phyloP scores from a whole-genome alignment of 2,888 invertebrate genomes.

The Brachyptera risi region DNA sequence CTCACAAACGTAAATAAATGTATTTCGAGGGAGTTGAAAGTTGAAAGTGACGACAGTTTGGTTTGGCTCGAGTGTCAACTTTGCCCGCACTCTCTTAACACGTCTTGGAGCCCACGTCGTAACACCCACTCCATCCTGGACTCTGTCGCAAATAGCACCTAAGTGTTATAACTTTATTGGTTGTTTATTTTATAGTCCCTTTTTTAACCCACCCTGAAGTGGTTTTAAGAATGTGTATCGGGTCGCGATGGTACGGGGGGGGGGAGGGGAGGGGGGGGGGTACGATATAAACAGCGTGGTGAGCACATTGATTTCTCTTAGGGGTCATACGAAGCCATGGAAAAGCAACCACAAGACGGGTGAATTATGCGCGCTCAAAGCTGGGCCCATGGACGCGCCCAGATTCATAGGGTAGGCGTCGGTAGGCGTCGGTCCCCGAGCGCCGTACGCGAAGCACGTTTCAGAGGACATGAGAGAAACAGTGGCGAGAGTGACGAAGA shows the following conservation, averaged over 20 bases:
- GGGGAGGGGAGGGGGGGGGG: not conserved
- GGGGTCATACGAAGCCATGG: slow-evolving; percentile 16
- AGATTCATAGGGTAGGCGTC: not conserved
- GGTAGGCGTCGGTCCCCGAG: not conserved
- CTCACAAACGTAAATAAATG: too few species aligned
- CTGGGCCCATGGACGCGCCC: not conserved
- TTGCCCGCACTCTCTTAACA: too few species aligned
- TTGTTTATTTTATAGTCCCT: slow-evolving; percentile 7
- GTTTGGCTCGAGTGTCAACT: too few species aligned
- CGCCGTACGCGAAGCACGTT: not conserved
- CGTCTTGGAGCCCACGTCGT: too few species aligned
- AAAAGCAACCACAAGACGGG: not conserved
- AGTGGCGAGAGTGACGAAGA: not conserved
- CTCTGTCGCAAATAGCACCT: too few species aligned
- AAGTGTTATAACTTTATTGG: not conserved
- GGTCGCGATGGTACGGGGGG: too few species aligned
- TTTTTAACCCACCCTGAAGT: too few species aligned
- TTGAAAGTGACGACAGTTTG: too few species aligned
- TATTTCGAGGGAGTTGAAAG: too few species aligned
- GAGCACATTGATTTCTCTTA: slow-evolving; percentile 17
- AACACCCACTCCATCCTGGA: too few species aligned
- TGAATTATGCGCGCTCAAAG: slow-evolving; percentile 13
- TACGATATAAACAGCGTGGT: not conserved
- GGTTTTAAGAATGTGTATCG: too few species aligned
- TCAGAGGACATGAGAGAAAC: not conserved